These are phyloP conservation scores for Cyclina sinensis DNA, from an alignment of 1,140 invertebrate species.

Conservation along the genomic window DNA sequence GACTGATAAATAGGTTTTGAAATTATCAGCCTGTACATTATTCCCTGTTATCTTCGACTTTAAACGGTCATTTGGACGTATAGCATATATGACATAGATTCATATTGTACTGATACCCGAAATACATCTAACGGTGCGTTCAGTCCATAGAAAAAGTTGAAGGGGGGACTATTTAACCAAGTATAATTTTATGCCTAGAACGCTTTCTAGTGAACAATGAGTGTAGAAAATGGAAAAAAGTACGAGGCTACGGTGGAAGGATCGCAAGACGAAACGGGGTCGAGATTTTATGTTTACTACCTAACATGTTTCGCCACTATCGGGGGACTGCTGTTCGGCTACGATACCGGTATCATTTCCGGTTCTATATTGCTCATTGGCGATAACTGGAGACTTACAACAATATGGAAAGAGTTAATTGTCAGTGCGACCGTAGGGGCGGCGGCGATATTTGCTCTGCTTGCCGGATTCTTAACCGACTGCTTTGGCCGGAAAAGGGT, in stretches of 20 bases:
- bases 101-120: background rate
- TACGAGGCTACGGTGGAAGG: background rate
- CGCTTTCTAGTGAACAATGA: conserved; percentile 1
- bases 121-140: background rate
- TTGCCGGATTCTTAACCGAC: conserved; percentile 79
- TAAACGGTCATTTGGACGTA: conserved; percentile 7
- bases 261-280: conserved; percentile 61
- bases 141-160: too few relatives aligned
- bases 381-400: conserved; percentile 77
- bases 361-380: conserved; percentile 89
- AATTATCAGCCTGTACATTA: background rate
- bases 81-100: background rate
- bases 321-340: conserved; percentile 90
- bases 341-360: conserved; percentile 90
- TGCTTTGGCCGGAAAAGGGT: conserved; percentile 78
- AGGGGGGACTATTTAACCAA: too few relatives aligned
- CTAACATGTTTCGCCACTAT: conserved; percentile 85
- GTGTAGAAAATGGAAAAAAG: conserved; percentile 36
- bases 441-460: conserved; percentile 80
- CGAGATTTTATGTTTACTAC: conserved; percentile 79
- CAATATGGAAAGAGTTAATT: conserved; percentile 79
- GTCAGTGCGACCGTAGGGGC: conserved; percentile 82
- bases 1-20: conserved; percentile 3
- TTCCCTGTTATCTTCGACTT: background rate
- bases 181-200: background rate